Base-by-base conservation (phyloP, 2,888 invertebrate genomes). In the Timema podura region DNA sequence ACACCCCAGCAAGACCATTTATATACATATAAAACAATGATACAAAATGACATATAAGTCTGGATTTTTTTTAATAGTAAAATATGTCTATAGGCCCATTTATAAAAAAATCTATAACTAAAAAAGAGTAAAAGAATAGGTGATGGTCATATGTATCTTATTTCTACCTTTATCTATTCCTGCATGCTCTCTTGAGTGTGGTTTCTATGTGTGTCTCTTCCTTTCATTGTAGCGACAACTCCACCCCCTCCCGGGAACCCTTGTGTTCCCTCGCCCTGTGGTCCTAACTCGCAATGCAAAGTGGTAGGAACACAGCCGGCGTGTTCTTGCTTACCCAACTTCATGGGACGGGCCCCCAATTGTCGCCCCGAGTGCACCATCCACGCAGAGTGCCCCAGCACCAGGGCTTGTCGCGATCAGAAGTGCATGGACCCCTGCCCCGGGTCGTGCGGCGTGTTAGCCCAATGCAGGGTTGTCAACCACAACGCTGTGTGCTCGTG, bases 341-440 rank as follows among this genome's bases (percentile, higher is more conserved):
- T 89, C 78, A 86, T 93, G 66, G 95, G 95, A 72, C 87, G 93
- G 75, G 91, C 95, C 67, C 93, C 93, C 47, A 92, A 92, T 78
- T 95, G 94, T 78, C 85, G 93, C 77, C 92, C 94, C 0, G 93
- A 93, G 81, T 93, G 93, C 79, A 88, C 88, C 5, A 89, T 89
- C 73, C 87, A 90, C 77, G 88, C 91, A 9, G 94, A 94, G 81
- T 95, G 95, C 78, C 88, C 92, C 2, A 89, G 89, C 76, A 90
- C 91, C 78, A 85, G 91, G 72, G 91, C 93, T 70, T 95, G 95
- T 78, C 84, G 89, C 72, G 90, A 91, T 78, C 91, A 92, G 78
- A 88, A 89, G 72, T 95, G 95, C 79, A 86, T 87, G 78, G 91
- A 94, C 82, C 95, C 95, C 30, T 95, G 95, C 77, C 87, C 88